Conservation (phyloP, 53 echinoderm and acorn worm species). For the Holothuria scabra region DNA sequence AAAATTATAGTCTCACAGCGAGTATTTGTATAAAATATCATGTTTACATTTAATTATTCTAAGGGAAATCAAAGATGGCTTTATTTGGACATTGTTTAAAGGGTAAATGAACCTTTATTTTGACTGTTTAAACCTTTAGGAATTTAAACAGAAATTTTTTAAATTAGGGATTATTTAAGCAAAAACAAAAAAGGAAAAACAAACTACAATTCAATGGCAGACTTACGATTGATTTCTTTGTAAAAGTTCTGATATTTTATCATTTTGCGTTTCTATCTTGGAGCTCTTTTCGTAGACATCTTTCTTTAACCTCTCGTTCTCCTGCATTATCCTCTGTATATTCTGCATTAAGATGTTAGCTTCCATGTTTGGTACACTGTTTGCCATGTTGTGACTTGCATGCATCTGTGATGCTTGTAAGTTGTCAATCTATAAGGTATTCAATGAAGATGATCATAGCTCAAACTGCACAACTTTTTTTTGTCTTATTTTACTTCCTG, state of each 20-base stretch:
- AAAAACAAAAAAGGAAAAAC: background rate
- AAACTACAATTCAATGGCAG: background rate
- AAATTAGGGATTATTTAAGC: no score
- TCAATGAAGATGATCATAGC: background rate
- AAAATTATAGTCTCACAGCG: no score
- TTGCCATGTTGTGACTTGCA: background rate
- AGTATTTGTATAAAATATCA: no score
- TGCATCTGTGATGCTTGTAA: slow-evolving; percentile 26
- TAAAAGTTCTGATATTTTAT: slow-evolving; percentile 93
- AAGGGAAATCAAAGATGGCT: no score
- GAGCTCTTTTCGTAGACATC: slow-evolving; percentile 81
- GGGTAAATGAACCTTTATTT: no score
- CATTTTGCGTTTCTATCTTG: slow-evolving; percentile 88
- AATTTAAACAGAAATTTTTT: no score
- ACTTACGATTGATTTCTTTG: slow-evolving; percentile 99
- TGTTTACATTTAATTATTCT: no score
- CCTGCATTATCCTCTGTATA: slow-evolving; percentile 93
- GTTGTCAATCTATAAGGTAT: slow-evolving; percentile 20
- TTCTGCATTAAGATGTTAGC: slow-evolving; percentile 89
- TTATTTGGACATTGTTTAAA: no score
- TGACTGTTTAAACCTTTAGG: no score
- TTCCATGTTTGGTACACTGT: slow-evolving; percentile 70
- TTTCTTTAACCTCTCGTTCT: slow-evolving; percentile 90
- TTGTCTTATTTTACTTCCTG: no score
- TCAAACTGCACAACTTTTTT: background rate